A percentile compares a stretch with the other conserved stretches of the same genome.
Evolutionary conservation across 1,140 invertebrate genomes (phyloP).

Genomic region (Melanaphis sacchari): DNA sequence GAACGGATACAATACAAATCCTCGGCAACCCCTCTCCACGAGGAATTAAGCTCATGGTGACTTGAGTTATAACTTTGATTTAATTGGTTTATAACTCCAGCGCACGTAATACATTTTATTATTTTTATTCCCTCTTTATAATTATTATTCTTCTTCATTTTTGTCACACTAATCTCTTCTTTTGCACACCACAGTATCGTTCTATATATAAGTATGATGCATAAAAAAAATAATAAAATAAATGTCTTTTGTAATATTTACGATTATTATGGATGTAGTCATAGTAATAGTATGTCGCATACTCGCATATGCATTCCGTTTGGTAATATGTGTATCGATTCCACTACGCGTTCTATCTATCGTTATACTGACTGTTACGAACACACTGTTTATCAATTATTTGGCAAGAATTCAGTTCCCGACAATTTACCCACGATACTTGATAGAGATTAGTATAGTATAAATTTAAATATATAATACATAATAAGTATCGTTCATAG

Average conservation of each 20-base stretch:
- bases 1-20: background rate
- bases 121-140: conserved; percentile 18
- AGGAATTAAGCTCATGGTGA: conserved; percentile 30
- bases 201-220: too few relatives aligned
- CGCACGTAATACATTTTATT: conserved; percentile 12
- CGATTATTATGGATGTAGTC: background rate
- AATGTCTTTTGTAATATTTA: background rate
- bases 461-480: background rate
- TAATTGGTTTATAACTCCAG: conserved; percentile 36
- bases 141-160: background rate
- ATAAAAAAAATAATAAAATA: background rate
- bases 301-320: background rate
- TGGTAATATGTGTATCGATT: background rate
- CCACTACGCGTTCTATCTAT: background rate
- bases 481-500: background rate
- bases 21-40: background rate
- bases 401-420: background rate
- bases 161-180: background rate
- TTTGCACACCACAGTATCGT: background rate
- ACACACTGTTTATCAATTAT: background rate
- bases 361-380: too few relatives aligned
- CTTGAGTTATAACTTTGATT: conserved; percentile 42
- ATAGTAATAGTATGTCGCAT: background rate
- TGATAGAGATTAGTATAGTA: background rate
- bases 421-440: background rate